A percentile compares a stretch with the other conserved stretches of the same genome.
These are phyloP conservation scores for Falco concolor DNA, from an alignment of 2,797 vertebrate genomes.

Conservation along the genomic window DNA sequence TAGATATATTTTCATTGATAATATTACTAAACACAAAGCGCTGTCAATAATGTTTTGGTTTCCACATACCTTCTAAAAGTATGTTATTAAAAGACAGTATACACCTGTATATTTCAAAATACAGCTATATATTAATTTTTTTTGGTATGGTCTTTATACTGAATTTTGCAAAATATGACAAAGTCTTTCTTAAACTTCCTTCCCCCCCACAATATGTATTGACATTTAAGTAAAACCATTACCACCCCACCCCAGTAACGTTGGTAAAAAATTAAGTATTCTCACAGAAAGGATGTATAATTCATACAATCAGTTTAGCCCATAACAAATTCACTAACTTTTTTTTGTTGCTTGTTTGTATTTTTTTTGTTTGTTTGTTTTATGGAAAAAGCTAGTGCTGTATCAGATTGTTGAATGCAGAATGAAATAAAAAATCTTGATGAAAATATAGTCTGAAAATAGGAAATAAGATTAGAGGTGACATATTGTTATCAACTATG, in stretches of 20 bases:
- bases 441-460: conserved; percentile 38
- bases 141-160: not conserved
- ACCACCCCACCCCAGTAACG: not conserved
- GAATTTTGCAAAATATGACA: not conserved
- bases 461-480: conserved; percentile 58
- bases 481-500: conserved; percentile 52
- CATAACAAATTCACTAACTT: not conserved
- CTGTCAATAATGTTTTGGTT: not conserved
- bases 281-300: not conserved
- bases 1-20: not conserved
- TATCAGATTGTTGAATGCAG: not conserved
- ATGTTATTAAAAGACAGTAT: not conserved
- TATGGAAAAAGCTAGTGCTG: not conserved
- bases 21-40: not conserved
- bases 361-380: not conserved
- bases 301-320: not conserved
- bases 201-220: not conserved
- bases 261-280: not conserved
- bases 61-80: not conserved
- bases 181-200: not conserved
- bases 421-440: conserved; percentile 6
- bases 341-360: not conserved
- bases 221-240: not conserved
- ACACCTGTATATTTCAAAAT: not conserved
- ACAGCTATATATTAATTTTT: not conserved